Conservation (phyloP, 1,140 invertebrate species). For the Papilio aristodemus region DNA sequence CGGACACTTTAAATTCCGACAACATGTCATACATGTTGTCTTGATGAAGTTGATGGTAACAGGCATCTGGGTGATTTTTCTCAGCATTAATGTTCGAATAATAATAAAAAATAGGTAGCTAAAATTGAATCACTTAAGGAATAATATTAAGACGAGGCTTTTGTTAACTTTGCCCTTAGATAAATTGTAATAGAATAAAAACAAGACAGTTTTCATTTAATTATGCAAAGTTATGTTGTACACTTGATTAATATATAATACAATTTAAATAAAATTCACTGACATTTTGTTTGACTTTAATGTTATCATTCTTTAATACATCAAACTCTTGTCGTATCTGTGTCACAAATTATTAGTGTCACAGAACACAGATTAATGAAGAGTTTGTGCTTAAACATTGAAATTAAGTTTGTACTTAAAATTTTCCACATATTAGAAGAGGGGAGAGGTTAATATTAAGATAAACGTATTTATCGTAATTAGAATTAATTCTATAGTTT, state of each 20-base stretch:
- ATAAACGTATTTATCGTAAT: too few relatives aligned
- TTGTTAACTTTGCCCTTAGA: neutral
- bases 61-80: constrained; percentile 67
- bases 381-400: too few relatives aligned
- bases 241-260: neutral
- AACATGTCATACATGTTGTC: constrained; percentile 82
- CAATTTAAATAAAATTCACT: neutral
- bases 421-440: too few relatives aligned
- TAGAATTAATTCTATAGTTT: too few relatives aligned
- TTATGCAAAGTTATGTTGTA: constrained; percentile 4
- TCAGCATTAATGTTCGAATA: constrained; percentile 29
- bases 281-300: neutral
- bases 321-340: too few relatives aligned
- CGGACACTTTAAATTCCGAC: constrained; percentile 80
- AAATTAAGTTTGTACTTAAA: too few relatives aligned
- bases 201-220: neutral
- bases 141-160: neutral
- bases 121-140: constrained; percentile 1
- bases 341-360: too few relatives aligned
- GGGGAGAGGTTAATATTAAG: too few relatives aligned
- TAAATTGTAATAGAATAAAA: neutral
- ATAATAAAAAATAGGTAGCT: constrained; percentile 14
- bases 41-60: constrained; percentile 54
- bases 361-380: too few relatives aligned
- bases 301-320: too few relatives aligned